Base-by-base conservation (phyloP, 2,888 invertebrate species). In the Loripinus fragilis region DNA sequence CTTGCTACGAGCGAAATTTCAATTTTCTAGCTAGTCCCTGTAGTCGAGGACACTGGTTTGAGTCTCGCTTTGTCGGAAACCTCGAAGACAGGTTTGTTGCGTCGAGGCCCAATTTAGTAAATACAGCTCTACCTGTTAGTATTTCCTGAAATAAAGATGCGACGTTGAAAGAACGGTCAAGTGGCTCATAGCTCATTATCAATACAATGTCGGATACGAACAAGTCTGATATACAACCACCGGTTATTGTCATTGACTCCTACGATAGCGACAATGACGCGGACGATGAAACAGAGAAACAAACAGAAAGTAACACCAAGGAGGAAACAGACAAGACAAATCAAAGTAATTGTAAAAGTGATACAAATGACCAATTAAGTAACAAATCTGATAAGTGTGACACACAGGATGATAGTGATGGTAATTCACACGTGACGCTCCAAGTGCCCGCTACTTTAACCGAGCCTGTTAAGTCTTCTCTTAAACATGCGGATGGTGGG, bases 171-270 rank as follows among this genome's bases (percentile, higher is more conserved):
- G 38, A 38, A 12, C 38, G 38, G 12, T 38, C 38, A 38, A 12
- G 5, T 5, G 5, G 12, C 38, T 38, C 12, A 8, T 38, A 38
- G 38, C n/a, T n/a, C 17, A 20, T 52, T 25, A 52, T 52, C 25
- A 7, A 7, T 25, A 25, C 25, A 23, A 52, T 52, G 52, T 52
- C 52, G 25, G 52, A 52, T 25, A n/a, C 10, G 25, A 8, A 5
- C 25, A 33, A 60, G 3, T 33, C 60, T 10, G 60, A 33, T 20
- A 28, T 60, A 33, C 30, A 10, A 33, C 60, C 60, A 20, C 60
- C 60, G 3, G 60, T 33, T 10, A 60, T 60, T 23, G 60, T 60
- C 5, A 60, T 60, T 3, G 60, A 60, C 33, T 60, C 60, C n/a
- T 30, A 2, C 5, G 60, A 60, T 2, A 33, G 33, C 33, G 33